Evolutionary conservation across 2,888 invertebrate genomes (phyloP).

Genomic region (Ochropleura plecta): DNA sequence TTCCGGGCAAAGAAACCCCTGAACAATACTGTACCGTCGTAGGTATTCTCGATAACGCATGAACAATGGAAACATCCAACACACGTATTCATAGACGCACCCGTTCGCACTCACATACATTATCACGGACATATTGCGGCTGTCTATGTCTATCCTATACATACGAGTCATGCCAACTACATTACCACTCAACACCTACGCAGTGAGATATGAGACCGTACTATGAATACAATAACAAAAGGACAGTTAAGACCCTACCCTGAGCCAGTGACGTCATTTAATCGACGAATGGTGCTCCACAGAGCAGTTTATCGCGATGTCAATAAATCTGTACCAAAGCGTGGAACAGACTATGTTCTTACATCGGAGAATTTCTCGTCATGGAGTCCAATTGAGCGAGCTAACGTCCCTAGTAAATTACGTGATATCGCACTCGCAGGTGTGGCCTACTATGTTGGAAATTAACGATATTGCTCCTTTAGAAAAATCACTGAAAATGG

Average conservation of each 20-base stretch:
- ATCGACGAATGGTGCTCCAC: conserved; percentile 82
- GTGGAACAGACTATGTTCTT: conserved; percentile 76
- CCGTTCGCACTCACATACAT: conserved; percentile 53
- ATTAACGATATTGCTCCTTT: conserved; percentile 37
- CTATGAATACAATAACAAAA: conserved; percentile 70
- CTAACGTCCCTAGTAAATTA: conserved; percentile 61
- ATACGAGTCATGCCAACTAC: conserved; percentile 43
- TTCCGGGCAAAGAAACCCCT: conserved; percentile 5
- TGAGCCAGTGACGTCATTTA: conserved; percentile 73
- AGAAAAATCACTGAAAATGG: conserved; percentile 28
- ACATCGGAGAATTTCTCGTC: conserved; percentile 70
- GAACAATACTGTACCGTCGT: background rate
- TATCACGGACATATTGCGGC: conserved; percentile 58
- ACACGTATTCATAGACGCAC: conserved; percentile 33
- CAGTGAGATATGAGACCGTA: conserved; percentile 50
- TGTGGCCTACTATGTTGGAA: conserved; percentile 43
- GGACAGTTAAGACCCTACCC: conserved; percentile 73
- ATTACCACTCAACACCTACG: conserved; percentile 37
- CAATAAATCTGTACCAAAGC: conserved; percentile 83
- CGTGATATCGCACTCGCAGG: conserved; percentile 53
- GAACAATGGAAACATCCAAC: conserved; percentile 50
- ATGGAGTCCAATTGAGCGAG: conserved; percentile 68
- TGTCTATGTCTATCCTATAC: conserved; percentile 35
- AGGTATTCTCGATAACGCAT: conserved; percentile 28
- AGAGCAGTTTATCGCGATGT: conserved; percentile 83